Evolutionary conservation across 2,888 invertebrate genomes (phyloP).

Genomic region (Torymus auratus): DNA sequence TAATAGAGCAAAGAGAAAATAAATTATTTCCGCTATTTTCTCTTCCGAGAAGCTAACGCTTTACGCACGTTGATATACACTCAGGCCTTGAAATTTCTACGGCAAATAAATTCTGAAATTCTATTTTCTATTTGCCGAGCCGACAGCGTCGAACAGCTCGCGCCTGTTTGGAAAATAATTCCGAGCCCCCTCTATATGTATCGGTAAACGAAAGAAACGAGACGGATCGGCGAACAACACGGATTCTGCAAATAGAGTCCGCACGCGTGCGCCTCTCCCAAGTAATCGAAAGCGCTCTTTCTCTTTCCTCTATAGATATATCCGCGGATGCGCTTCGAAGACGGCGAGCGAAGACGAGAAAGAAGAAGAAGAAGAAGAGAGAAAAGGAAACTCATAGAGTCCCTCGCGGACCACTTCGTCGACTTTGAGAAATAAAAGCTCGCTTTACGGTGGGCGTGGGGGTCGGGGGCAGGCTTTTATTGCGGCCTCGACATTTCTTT

Average conservation of each 20-base stretch:
- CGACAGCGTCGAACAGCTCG: too few species aligned
- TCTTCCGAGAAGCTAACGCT: too few species aligned
- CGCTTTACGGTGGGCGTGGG: slow-evolving; percentile 66
- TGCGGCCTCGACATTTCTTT: slow-evolving; percentile 71
- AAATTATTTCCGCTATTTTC: too few species aligned
- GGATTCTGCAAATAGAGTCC: slow-evolving; percentile 16
- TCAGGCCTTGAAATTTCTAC: too few species aligned
- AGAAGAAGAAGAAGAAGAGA: background rate
- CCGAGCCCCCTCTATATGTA: background rate
- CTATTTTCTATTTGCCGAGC: too few species aligned
- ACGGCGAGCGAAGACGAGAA: background rate
- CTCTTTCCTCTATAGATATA: too few species aligned
- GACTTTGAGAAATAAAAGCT: slow-evolving; percentile 74
- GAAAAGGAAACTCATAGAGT: slow-evolving; percentile 48
- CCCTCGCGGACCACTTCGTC: slow-evolving; percentile 70
- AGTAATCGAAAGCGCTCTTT: too few species aligned
- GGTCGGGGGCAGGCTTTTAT: slow-evolving; percentile 66
- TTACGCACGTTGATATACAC: too few species aligned
- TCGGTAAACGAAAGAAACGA: background rate
- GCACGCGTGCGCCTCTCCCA: background rate
- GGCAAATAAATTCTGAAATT: too few species aligned
- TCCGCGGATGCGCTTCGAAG: too few species aligned
- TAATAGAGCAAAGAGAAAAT: too few species aligned
- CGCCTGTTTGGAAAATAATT: too few species aligned
- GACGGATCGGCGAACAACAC: background rate